Conservation (phyloP, 2,113 vertebrate genomes). For the Aldabrachelys gigantea region DNA sequence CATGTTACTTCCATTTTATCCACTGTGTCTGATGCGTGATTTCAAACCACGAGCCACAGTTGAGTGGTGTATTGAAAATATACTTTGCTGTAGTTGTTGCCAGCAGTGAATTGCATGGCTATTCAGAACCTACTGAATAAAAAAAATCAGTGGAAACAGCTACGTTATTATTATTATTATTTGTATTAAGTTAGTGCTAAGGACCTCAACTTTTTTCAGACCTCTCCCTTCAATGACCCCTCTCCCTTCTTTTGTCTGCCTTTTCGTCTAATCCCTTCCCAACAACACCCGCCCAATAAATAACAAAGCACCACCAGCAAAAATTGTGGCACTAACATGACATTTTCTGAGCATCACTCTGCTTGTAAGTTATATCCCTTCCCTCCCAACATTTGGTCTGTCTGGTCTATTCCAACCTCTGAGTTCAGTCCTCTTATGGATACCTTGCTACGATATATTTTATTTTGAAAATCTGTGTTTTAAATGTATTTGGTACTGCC, state of each 20-base stretch:
- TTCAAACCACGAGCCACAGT: not conserved
- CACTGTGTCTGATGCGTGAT: not conserved
- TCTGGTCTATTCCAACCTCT: not conserved
- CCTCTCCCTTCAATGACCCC: fast-evolving
- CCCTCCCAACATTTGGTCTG: not conserved
- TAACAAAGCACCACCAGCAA: not conserved
- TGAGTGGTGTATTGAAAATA: not conserved
- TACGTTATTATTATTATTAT: not conserved
- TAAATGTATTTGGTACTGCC: not conserved
- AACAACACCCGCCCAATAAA: not conserved
- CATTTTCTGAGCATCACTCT: fast-evolving
- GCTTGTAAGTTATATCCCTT: fast-evolving
- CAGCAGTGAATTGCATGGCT: not conserved
- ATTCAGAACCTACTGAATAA: fast-evolving
- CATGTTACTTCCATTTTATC: not conserved
- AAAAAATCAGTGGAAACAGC: not conserved
- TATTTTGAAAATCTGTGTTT: not conserved
- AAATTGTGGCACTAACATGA: too few relatives aligned
- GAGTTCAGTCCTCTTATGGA: not conserved
- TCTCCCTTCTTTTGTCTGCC: not conserved
- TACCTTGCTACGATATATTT: not conserved
- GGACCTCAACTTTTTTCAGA: not conserved
- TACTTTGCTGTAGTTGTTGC: fast-evolving
- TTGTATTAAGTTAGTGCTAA: not conserved
- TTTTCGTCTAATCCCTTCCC: not conserved